phyloP scores from a whole-genome alignment of 1,140 invertebrate genomes.

The Neuroterus valhalla region DNA sequence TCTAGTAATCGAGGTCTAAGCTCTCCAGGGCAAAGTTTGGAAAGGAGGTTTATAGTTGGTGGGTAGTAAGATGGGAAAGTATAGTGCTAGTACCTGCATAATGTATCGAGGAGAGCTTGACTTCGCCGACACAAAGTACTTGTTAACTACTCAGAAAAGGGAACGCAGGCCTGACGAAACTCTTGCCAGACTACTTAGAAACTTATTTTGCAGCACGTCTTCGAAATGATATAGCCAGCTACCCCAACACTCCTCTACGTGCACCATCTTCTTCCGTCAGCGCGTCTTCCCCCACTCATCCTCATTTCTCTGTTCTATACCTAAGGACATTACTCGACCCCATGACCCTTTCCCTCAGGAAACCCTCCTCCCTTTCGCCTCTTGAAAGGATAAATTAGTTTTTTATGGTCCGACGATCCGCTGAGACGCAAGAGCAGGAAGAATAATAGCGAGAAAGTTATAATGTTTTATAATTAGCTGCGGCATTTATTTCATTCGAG shows the following conservation, averaged over 20 bases:
- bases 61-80: conserved; percentile 49
- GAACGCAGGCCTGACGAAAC: conserved; percentile 66
- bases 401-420: conserved; percentile 57
- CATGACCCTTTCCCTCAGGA: conserved; percentile 7
- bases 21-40: too few relatives aligned
- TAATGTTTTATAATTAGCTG: conserved; percentile 56
- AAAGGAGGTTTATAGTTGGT: too few relatives aligned
- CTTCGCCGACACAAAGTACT: conserved; percentile 69
- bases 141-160: conserved; percentile 69
- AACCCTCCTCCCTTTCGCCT: too few relatives aligned
- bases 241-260: conserved; percentile 49
- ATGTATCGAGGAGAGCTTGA: conserved; percentile 66
- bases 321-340: conserved; percentile 41
- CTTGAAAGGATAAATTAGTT: conserved; percentile 47
- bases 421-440: conserved; percentile 48
- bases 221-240: conserved; percentile 69
- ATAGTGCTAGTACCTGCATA: conserved; percentile 61
- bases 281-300: conserved; percentile 43
- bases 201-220: conserved; percentile 72
- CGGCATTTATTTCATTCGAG: conserved; percentile 40
- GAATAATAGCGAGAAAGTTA: conserved; percentile 59
- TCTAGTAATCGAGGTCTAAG: too few relatives aligned
- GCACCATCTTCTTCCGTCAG: conserved; percentile 52
- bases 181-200: conserved; percentile 72
- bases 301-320: conserved; percentile 32